A percentile compares a stretch with the other conserved stretches of the same genome.
phyloP scores from a whole-genome alignment of 2,888 invertebrate species.

The Drosophila paracracens region DNA sequence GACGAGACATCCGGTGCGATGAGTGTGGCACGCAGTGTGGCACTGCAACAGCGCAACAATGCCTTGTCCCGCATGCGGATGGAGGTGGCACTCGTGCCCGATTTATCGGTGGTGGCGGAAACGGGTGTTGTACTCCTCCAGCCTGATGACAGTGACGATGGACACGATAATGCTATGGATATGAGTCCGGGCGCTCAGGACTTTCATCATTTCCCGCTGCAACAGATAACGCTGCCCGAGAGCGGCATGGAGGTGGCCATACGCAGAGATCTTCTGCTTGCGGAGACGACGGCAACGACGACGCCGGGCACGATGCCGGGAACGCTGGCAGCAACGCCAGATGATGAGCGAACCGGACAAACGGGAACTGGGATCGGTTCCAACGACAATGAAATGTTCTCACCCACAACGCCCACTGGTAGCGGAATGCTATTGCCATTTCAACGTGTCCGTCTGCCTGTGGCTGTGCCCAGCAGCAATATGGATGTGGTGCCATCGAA shows the following conservation, averaged over 20 bases:
- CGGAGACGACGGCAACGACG: slow-evolving; percentile 61
- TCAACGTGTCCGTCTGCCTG: slow-evolving; percentile 84
- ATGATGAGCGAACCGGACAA: neutral
- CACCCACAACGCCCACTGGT: slow-evolving; percentile 76
- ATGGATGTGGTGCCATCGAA: slow-evolving; percentile 86
- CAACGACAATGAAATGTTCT: slow-evolving; percentile 82
- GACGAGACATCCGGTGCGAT: slow-evolving; percentile 67
- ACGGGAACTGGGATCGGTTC: slow-evolving; percentile 58
- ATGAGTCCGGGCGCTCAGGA: slow-evolving; percentile 74
- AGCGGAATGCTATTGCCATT: slow-evolving; percentile 84
- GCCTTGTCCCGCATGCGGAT: slow-evolving; percentile 73
- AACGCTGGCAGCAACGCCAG: neutral
- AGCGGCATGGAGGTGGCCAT: slow-evolving; percentile 85
- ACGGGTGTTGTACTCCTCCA: slow-evolving; percentile 83
- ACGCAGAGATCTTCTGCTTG: slow-evolving; percentile 80
- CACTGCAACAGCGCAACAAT: slow-evolving; percentile 49
- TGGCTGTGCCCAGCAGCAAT: slow-evolving; percentile 84
- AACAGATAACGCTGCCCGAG: slow-evolving; percentile 82
- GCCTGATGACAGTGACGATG: slow-evolving; percentile 81
- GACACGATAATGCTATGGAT: slow-evolving; percentile 66
- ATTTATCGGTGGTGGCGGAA: slow-evolving; percentile 85
- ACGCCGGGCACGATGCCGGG: slow-evolving; percentile 19
- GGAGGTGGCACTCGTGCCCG: slow-evolving; percentile 85
- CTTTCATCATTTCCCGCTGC: slow-evolving; percentile 82
- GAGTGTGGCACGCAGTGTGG: slow-evolving; percentile 52